Evolutionary conservation across 2,888 invertebrate genomes (phyloP).

Genomic region (Drosophila conformis): DNA sequence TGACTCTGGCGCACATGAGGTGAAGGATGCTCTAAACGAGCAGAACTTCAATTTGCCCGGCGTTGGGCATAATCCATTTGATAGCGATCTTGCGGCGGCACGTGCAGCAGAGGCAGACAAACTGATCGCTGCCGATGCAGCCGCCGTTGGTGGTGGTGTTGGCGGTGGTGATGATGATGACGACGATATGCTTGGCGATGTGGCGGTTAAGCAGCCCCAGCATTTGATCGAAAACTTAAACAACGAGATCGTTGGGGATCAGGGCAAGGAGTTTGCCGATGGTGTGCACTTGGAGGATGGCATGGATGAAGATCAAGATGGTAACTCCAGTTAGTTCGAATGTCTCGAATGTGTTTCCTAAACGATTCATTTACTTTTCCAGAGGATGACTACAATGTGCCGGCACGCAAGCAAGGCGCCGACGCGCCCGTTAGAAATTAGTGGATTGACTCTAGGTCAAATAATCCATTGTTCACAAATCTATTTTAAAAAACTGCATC

Average conservation of each 20-base stretch:
- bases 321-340: conserved; percentile 65
- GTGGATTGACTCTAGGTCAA: conserved; percentile 22
- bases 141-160: conserved; percentile 49
- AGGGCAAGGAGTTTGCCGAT: conserved; percentile 84
- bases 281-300: conserved; percentile 84
- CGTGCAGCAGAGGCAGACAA: conserved; percentile 50
- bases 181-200: conserved; percentile 76
- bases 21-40: conserved; percentile 83
- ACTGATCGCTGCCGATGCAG: conserved; percentile 47
- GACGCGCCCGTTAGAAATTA: conserved; percentile 85
- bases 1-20: conserved; percentile 84
- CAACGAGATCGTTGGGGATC: conserved; percentile 85
- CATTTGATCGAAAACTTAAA: conserved; percentile 83
- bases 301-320: conserved; percentile 85
- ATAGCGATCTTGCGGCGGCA: conserved; percentile 56
- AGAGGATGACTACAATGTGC: conserved; percentile 86
- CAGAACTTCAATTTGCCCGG: conserved; percentile 83
- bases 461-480: conserved; percentile 19
- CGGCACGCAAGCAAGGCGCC: conserved; percentile 85
- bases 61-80: conserved; percentile 80
- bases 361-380: conserved; percentile 32
- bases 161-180: conserved; percentile 71
- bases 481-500: conserved; percentile 39
- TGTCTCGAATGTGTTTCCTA: not conserved
- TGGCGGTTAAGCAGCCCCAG: conserved; percentile 76